phyloP scores from a whole-genome alignment of 2,113 vertebrate species.

The Glareola pratincola region DNA sequence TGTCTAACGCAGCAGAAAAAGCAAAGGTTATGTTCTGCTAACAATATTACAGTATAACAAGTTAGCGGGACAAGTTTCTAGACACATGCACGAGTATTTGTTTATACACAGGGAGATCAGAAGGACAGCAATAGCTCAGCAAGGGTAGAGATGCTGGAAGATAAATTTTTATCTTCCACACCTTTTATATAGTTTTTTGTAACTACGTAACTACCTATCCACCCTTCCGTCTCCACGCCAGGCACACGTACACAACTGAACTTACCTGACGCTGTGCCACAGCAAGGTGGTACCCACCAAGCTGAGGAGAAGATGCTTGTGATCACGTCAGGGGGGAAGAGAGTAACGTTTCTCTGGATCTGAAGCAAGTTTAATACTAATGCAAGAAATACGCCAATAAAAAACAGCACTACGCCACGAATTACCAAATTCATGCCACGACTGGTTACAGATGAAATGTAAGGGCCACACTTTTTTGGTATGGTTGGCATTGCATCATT shows the following conservation, averaged over 20 bases:
- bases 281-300: constrained; percentile 95
- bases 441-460: constrained; percentile 85
- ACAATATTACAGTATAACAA: neutral
- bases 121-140: neutral
- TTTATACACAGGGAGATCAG: neutral
- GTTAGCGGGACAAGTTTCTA: neutral
- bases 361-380: constrained; percentile 94
- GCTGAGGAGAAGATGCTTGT: constrained; percentile 94
- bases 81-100: neutral
- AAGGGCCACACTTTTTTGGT: constrained; percentile 76
- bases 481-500: constrained; percentile 61
- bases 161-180: neutral
- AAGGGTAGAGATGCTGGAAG: neutral
- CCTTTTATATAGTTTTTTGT: neutral
- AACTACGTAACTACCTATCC: neutral
- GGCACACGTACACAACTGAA: neutral
- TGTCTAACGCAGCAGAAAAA: neutral
- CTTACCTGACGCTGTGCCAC: constrained; percentile 91
- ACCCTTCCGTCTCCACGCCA: neutral
- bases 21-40: neutral
- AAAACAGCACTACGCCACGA: constrained; percentile 87
- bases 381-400: constrained; percentile 90
- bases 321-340: constrained; percentile 95
- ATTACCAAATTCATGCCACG: constrained; percentile 86
- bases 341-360: constrained; percentile 93